Base-by-base conservation (phyloP, 1,140 invertebrate species). In the Drosophila nasuta region DNA sequence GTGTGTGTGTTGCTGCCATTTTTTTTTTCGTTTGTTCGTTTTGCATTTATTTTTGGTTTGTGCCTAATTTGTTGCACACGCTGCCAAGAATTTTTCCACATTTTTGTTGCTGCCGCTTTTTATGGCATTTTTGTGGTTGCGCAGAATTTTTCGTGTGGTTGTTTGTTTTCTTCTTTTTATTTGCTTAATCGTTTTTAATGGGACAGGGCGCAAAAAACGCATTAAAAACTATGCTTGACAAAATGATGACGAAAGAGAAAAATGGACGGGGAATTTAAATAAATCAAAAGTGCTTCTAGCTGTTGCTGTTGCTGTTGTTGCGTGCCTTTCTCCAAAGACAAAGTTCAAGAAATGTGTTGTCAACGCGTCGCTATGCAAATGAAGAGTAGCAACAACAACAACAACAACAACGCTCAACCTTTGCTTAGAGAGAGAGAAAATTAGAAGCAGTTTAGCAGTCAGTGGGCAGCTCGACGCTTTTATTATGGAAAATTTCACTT, bases 61-160 rank as follows among this genome's bases (percentile, higher is more conserved):
- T 79, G 82, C 79, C 82, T 88, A 87, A 87, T 87, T 87, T 88
- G 76, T 88, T 76, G 79, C 72, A 75, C 72, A 75, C 75, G 72
- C 73, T 75, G 82, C 66, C 62, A 82, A 82, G 71, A 73, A 58
- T 64, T 75, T 68, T 56, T 49, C 49, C 25, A 43, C 35, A 41
- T 33, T 67, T 68, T 77, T 54, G 70, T 63, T 35, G 46, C n/a
- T 48, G 70, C 38, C 60, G 49, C 43, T 60, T 58, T 60, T 58
- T 57, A 25, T 68, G 57, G 71, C 41, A 69, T 75, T 70, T 75
- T 75, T 75, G 66, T 58, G 72, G 72, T 62, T 11, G 48, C 41
- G 63, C 30, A 28, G 45, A 48, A 15, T 46, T 65, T 64, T 52
- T 33, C 7, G 33, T 8, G 33, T 33, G 1, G 33, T 25, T 25